phyloP scores from a whole-genome alignment of 2,888 invertebrate genomes.

The Polyommatus iphigenia region DNA sequence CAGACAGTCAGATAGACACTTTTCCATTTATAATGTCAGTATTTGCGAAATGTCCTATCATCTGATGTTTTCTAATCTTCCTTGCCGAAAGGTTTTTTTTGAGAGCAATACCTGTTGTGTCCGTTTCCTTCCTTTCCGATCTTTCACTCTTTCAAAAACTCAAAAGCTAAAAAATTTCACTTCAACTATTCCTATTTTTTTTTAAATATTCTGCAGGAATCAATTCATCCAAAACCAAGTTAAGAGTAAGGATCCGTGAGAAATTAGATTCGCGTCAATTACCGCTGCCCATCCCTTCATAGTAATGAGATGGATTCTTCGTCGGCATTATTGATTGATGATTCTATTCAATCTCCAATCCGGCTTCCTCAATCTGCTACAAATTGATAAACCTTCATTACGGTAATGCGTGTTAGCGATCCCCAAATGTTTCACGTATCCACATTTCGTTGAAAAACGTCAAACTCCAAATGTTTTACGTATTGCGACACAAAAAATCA shows the following conservation, averaged over 20 bases:
- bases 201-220: background rate
- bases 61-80: too few species aligned
- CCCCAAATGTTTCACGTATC: background rate
- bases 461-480: background rate
- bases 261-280: slow-evolving; percentile 38
- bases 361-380: slow-evolving; percentile 45
- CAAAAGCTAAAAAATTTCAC: too few species aligned
- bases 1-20: too few species aligned
- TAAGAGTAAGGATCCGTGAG: slow-evolving; percentile 28
- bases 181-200: too few species aligned
- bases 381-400: slow-evolving; percentile 59
- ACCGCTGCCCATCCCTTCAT: slow-evolving; percentile 41
- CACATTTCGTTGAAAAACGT: background rate
- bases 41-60: too few species aligned
- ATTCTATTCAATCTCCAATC: slow-evolving; percentile 51
- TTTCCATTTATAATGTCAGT: too few species aligned
- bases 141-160: too few species aligned
- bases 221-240: slow-evolving; percentile 2
- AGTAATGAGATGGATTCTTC: slow-evolving; percentile 44
- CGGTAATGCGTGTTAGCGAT: slow-evolving; percentile 51
- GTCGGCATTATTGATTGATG: slow-evolving; percentile 48
- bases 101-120: too few species aligned
- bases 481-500: too few species aligned
- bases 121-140: too few species aligned
- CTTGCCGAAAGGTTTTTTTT: too few species aligned